phyloP scores from a whole-genome alignment of 2,113 vertebrate genomes.

The Anolis sagrei region DNA sequence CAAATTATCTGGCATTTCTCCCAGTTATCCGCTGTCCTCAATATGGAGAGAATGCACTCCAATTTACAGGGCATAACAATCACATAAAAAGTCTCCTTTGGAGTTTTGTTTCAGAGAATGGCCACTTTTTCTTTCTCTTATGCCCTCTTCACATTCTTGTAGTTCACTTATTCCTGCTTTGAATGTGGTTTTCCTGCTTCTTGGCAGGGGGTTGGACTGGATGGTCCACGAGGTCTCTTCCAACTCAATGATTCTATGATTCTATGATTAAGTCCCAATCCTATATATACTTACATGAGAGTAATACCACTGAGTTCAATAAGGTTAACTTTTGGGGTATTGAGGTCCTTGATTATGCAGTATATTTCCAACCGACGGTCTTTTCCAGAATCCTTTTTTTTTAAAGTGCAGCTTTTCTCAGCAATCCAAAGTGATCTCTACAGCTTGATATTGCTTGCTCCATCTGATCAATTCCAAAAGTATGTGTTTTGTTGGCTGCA shows the following conservation, averaged over 20 bases:
- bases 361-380: neutral
- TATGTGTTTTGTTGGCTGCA: too few relatives aligned
- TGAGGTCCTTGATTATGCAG: neutral
- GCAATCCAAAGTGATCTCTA: too few relatives aligned
- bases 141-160: neutral
- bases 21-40: neutral
- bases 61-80: neutral
- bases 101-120: neutral
- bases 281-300: too few relatives aligned
- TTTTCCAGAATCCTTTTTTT: too few relatives aligned
- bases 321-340: neutral
- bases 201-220: too few relatives aligned
- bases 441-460: too few relatives aligned
- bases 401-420: too few relatives aligned
- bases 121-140: neutral
- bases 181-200: too few relatives aligned
- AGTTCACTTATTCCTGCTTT: neutral
- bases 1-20: slow-evolving; percentile 14
- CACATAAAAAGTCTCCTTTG: neutral
- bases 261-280: neutral
- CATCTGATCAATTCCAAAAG: too few relatives aligned
- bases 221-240: too few relatives aligned
- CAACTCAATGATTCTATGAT: too few relatives aligned
- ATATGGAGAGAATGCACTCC: neutral
- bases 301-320: neutral